phyloP scores from a whole-genome alignment of 2,888 invertebrate species.

The Lepeophtheirus nordmannii region DNA sequence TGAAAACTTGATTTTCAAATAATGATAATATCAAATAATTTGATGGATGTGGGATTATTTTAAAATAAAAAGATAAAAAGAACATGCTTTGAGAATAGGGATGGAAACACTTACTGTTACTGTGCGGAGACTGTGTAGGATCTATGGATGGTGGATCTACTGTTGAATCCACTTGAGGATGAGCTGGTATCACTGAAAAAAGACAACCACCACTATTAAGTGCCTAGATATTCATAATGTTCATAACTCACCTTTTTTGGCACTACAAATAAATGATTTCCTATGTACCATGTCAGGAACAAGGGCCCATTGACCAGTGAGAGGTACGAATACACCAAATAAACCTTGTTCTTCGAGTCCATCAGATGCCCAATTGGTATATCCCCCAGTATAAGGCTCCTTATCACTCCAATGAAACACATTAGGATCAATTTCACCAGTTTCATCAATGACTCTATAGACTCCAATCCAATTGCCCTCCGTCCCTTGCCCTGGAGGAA shows the following conservation, averaged over 20 bases:
- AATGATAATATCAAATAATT: too few relatives aligned
- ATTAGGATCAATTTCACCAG: not conserved
- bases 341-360: not conserved
- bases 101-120: too few relatives aligned
- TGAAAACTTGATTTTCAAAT: too few relatives aligned
- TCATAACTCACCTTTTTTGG: not conserved
- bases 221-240: not conserved
- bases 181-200: too few relatives aligned
- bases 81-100: too few relatives aligned
- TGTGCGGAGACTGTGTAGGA: too few relatives aligned
- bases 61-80: too few relatives aligned
- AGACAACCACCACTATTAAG: too few relatives aligned
- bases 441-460: slow-evolving; percentile 2
- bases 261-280: not conserved
- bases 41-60: too few relatives aligned
- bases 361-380: not conserved
- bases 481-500: not conserved
- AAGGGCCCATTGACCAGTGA: not conserved
- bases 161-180: too few relatives aligned
- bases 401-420: not conserved
- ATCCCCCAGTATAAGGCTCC: not conserved
- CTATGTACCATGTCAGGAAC: not conserved
- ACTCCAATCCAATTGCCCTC: not conserved
- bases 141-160: too few relatives aligned
- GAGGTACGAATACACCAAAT: not conserved